A percentile compares a stretch with the other conserved stretches of the same genome.
These are phyloP conservation scores for Stomorhina lunata DNA, from an alignment of 2,888 invertebrate genomes.

Conservation along the genomic window DNA sequence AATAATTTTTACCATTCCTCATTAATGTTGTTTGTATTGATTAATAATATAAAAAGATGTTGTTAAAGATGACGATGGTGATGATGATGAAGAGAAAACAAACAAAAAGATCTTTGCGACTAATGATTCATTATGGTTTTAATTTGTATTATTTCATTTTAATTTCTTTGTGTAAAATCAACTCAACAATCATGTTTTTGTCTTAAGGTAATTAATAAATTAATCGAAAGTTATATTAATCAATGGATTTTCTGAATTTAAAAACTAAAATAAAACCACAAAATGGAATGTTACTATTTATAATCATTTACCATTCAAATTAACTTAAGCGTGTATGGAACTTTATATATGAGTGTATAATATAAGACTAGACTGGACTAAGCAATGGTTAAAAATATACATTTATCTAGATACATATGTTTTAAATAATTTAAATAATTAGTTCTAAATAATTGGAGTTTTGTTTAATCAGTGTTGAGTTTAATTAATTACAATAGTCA, in stretches of 20 bases:
- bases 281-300: neutral
- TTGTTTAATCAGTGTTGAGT: no score
- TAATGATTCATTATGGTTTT: conserved; percentile 41
- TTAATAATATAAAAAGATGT: conserved; percentile 1
- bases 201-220: conserved; percentile 45
- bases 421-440: no score
- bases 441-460: no score
- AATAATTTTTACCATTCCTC: neutral
- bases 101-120: neutral
- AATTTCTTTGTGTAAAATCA: conserved; percentile 22
- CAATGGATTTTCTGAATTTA: neutral
- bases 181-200: conserved; percentile 29
- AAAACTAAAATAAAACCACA: neutral
- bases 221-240: conserved; percentile 31
- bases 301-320: no score
- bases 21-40: conserved; percentile 30
- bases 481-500: no score
- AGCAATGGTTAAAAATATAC: no score
- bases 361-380: no score
- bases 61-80: neutral
- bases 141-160: conserved; percentile 8
- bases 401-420: no score
- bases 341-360: no score
- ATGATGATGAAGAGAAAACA: neutral
- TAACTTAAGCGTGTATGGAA: no score